Base-by-base conservation (phyloP, 2,797 vertebrate species). In the Enteromius trimaculatus region DNA sequence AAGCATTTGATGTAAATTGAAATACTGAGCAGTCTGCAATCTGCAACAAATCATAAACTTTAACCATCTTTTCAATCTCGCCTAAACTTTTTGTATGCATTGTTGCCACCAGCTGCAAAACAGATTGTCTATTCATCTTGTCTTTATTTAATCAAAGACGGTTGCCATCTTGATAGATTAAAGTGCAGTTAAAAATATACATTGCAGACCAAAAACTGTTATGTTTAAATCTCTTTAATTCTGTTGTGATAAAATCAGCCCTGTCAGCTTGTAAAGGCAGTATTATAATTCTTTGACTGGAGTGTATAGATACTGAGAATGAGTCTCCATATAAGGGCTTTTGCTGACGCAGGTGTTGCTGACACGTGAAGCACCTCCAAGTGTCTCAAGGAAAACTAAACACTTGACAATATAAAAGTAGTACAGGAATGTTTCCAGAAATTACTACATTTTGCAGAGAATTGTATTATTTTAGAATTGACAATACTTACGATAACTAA, bases 161-260 rank as follows among this genome's bases (percentile, higher is more conserved):
- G 91, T 93, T 93, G 91, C 91, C 91, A 88, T 69, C 89, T 89
- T 95, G 93, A 95, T 93, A 91, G 92, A 95, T 93, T 92, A 93
- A 92, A 92, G 90, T 80, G 83, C 84, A 90, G 88, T 87, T 89
- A 90, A 92, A 93, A 91, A 92, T 92, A 94, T 90, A 93, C 93
- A 93, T 88, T 90, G 91, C 89, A 92, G 91, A 31, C 62, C 23
- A 31, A 64, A 64, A 64, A 31, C 90, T 91, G 94, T 94, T 92
- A 90, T 90, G 91, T 94, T 93, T 94, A 95, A 95, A 95, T 95
- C 93, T 94, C 92, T 93, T 94, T 95, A 93, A 95, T 95, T 95
- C 93, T 94, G 92, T 91, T 87, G 87, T 86, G 95, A 95, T 95
- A 95, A 91, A 92, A 95, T 95, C 93, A 86, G 88, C 84, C 86